Evolutionary conservation across 2,797 vertebrate genomes (phyloP).

Genomic region (Lycodopsis pacificus): DNA sequence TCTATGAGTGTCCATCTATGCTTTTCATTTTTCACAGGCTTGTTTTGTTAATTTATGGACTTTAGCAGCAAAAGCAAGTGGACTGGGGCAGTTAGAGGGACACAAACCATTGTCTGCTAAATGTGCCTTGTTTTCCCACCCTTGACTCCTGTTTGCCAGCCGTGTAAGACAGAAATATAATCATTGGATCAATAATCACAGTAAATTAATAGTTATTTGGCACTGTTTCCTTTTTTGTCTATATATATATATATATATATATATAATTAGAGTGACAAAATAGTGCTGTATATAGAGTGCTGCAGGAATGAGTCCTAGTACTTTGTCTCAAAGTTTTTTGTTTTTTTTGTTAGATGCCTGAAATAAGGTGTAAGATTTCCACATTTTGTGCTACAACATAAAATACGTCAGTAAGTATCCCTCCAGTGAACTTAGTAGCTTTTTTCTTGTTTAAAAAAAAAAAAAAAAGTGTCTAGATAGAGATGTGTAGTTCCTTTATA

Average conservation of each 20-base stretch:
- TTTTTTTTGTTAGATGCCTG: neutral
- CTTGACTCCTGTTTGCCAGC: constrained; percentile 12
- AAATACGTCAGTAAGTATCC: neutral
- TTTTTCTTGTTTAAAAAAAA: neutral
- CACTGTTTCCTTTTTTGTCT: constrained; percentile 24
- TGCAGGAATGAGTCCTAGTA: neutral
- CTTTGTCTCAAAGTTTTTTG: neutral
- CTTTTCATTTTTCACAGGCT: constrained; percentile 33
- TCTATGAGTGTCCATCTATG: constrained; percentile 27
- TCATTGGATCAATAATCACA: constrained; percentile 14
- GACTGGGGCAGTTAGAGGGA: constrained; percentile 31
- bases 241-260: too few relatives aligned
- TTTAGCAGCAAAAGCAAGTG: constrained; percentile 32
- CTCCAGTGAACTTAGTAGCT: neutral
- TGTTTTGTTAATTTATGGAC: constrained; percentile 58
- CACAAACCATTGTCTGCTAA: constrained; percentile 62
- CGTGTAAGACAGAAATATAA: constrained; percentile 5
- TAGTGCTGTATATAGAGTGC: neutral
- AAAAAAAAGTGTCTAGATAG: neutral
- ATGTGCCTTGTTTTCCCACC: constrained; percentile 62
- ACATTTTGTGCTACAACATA: neutral
- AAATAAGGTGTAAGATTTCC: neutral
- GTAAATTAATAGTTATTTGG: constrained; percentile 29
- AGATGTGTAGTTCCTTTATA: too few relatives aligned
- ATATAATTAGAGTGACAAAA: too few relatives aligned